Conservation (phyloP, 1,140 invertebrate species). For the Drosophila watanabei region DNA sequence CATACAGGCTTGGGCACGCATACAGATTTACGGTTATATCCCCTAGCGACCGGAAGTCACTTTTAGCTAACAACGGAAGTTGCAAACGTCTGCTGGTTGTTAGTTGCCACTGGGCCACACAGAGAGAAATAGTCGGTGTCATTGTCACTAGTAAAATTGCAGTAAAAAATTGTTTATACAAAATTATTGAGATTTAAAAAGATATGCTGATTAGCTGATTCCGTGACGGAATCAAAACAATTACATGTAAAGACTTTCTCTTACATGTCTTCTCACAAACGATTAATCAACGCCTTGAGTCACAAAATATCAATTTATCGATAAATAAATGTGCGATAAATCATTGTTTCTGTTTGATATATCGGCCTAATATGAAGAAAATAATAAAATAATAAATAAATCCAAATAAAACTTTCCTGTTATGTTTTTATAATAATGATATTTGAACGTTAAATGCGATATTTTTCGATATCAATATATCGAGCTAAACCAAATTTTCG, state of each 20-base stretch:
- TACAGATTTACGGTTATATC: slow-evolving; percentile 45
- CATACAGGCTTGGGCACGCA: slow-evolving; percentile 17
- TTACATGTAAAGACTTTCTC: too few species aligned
- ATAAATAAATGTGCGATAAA: too few species aligned
- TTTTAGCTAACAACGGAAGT: slow-evolving; percentile 74
- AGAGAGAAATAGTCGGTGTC: neutral
- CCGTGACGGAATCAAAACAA: too few species aligned
- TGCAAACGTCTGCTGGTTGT: slow-evolving; percentile 67
- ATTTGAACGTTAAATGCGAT: neutral
- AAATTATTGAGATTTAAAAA: neutral
- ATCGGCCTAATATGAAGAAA: too few species aligned
- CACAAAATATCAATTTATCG: too few species aligned
- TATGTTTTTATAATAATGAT: neutral
- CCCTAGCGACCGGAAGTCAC: slow-evolving; percentile 70
- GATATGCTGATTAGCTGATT: neutral
- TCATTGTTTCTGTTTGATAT: too few species aligned
- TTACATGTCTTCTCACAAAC: too few species aligned
- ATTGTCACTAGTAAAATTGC: neutral
- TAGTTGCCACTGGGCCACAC: slow-evolving; percentile 21
- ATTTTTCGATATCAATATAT: too few species aligned
- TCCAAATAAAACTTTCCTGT: too few species aligned
- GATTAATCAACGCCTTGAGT: too few species aligned
- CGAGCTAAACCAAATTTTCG: too few species aligned
- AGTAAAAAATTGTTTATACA: neutral
- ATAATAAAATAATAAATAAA: too few species aligned